phyloP scores from a whole-genome alignment of 1,140 invertebrate genomes.

The Bombus fervidus region DNA sequence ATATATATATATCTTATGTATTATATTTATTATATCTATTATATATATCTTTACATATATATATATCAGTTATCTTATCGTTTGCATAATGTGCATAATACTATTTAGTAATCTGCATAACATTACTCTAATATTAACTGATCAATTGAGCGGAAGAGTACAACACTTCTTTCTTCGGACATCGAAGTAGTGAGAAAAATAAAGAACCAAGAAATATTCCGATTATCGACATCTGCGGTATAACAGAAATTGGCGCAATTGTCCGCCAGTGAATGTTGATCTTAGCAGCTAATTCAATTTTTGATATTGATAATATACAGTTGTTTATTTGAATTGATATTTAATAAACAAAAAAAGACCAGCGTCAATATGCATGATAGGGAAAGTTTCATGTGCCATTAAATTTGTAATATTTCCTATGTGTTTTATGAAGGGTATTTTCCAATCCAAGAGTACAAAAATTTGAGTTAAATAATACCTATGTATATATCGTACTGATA shows the following conservation, averaged over 20 bases:
- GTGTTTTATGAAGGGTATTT: no score
- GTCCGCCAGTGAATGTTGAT: neutral
- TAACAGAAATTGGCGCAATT: neutral
- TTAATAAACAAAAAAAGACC: neutral
- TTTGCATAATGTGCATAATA: neutral
- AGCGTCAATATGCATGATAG: neutral
- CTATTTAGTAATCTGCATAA: neutral
- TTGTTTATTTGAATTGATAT: neutral
- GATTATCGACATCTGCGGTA: neutral
- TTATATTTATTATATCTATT: no score
- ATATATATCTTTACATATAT: no score
- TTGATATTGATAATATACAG: neutral
- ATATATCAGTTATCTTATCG: neutral
- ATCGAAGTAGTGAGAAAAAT: neutral
- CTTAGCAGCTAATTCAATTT: no score
- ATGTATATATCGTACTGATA: no score
- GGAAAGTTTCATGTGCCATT: neutral
- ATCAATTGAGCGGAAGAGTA: neutral
- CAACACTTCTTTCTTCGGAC: neutral
- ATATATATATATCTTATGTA: no score
- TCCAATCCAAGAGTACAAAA: no score
- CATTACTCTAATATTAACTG: neutral
- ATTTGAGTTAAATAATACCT: no score
- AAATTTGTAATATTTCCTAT: no score
- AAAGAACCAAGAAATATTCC: neutral